Evolutionary conservation across 2,888 invertebrate species (phyloP).

Genomic region (Ophraella communa): DNA sequence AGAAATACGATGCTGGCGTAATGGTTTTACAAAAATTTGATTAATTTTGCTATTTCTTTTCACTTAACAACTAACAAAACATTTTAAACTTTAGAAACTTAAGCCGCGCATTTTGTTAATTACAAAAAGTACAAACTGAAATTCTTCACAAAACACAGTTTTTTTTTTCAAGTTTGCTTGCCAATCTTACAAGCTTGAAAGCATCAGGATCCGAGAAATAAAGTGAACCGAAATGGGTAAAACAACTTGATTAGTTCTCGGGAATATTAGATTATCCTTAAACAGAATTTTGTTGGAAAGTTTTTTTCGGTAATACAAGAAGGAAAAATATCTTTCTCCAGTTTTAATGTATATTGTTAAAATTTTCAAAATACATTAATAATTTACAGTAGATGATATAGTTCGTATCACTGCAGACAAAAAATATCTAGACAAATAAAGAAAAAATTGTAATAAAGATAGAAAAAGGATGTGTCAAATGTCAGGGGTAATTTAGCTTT

Average conservation of each 20-base stretch:
- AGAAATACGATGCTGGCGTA: too few species aligned
- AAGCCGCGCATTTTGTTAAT: too few species aligned
- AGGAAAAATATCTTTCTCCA: not conserved
- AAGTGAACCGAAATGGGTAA: constrained; percentile 6
- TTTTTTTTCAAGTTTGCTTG: not conserved
- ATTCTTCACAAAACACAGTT: not conserved
- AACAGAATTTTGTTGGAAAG: constrained; percentile 9
- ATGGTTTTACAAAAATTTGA: too few species aligned
- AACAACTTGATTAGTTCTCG: constrained; percentile 17
- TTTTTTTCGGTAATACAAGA: not conserved
- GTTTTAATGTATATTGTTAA: not conserved
- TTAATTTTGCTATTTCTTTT: too few species aligned
- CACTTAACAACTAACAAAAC: not conserved
- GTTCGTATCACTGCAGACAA: too few species aligned
- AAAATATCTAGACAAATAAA: too few species aligned
- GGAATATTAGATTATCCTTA: constrained; percentile 19
- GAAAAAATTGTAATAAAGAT: too few species aligned
- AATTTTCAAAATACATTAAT: too few species aligned
- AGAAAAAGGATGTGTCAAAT: too few species aligned
- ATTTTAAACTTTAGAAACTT: too few species aligned
- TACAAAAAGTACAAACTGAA: not conserved
- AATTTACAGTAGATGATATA: too few species aligned
- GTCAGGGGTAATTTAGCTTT: too few species aligned
- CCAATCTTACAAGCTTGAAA: not conserved
- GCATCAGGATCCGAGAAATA: not conserved